Evolutionary conservation across 2,888 invertebrate species (phyloP), one percentile per base, ranked within the genome.

Genomic region (Xestia rhomboidea): DNA sequence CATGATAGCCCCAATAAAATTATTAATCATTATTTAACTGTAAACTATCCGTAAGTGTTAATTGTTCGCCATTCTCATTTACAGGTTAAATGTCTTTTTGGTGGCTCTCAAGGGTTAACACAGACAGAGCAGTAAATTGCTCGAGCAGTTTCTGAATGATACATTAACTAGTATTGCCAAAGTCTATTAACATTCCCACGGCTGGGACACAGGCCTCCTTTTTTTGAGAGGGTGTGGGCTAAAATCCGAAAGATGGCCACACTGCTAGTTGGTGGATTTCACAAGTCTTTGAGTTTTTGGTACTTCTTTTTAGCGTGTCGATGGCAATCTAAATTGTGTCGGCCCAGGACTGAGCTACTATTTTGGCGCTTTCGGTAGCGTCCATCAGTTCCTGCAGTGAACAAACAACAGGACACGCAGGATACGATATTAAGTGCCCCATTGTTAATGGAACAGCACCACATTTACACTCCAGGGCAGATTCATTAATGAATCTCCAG

Each of bases 1-100:
- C 74, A 84, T 75, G 77, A 83, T 83, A 73, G 86, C 68, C 64
- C 70, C 71, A 75, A 81, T 85, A 87, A 89, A 89, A 81, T 74
- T 71, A 81, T 83, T 88, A 79, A 87, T 88, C 67, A 73, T 85
- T 78, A 76, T 69, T 68, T 84, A 83, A 82, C 88, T 86, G 87
- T 89, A 78, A 79, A 83, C 46, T 49, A 57, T 79, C 51, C 66
- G 60, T 68, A 21, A 71, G 87, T 85, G 76, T 80, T 87, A 72
- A 80, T 71, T 66, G 78, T 78, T 38, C 44, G 13, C 69, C 24
- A 66, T 66, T 77, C 30, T 63, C 18, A 38, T 72, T 72, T 73
- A 63, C 54, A 27, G 64, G 67, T 64, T 54, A 57, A 62, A 79
- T 51, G 34, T 21, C 8, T 62, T 51, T 75, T 79, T 54, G n/a